phyloP scores from a whole-genome alignment of 2,888 invertebrate genomes.

The Rhorus exstirpatorius region DNA sequence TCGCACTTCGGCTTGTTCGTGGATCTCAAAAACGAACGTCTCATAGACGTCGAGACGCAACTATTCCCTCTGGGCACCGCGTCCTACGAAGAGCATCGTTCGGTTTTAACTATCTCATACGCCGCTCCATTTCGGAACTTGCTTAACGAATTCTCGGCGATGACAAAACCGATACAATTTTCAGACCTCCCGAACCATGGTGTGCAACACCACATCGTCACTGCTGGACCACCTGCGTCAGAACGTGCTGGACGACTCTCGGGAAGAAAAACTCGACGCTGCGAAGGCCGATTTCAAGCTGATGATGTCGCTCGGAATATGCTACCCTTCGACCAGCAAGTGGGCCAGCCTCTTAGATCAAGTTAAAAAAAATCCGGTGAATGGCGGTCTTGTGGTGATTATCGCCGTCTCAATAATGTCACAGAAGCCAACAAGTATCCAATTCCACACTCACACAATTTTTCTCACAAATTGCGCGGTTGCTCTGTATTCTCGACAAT shows the following conservation, averaged over 20 bases:
- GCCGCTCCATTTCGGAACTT: constrained; percentile 15
- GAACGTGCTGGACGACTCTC: constrained; percentile 79
- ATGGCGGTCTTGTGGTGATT: constrained; percentile 76
- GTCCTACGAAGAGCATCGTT: not conserved
- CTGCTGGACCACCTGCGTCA: constrained; percentile 79
- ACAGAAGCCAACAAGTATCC: constrained; percentile 78
- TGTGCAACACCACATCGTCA: constrained; percentile 77
- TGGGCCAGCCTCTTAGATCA: constrained; percentile 83
- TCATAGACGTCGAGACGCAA: constrained; percentile 6
- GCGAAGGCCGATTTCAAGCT: constrained; percentile 79
- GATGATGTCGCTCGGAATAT: constrained; percentile 82
- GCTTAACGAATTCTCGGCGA: constrained; percentile 8
- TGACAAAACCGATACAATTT: not conserved
- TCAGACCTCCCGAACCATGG: not conserved
- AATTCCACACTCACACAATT: constrained; percentile 37
- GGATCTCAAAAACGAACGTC: not conserved
- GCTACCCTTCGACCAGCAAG: constrained; percentile 82
- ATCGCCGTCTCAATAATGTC: constrained; percentile 73
- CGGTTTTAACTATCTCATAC: not conserved
- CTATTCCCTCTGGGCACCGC: not conserved
- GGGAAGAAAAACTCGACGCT: constrained; percentile 77
- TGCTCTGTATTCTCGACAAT: constrained; percentile 1
- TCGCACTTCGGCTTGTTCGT: not conserved
- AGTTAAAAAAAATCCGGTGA: constrained; percentile 69
- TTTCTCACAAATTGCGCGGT: constrained; percentile 52